Conservation (phyloP, 2,888 invertebrate genomes). For the Hydroisotoma schaefferi region DNA sequence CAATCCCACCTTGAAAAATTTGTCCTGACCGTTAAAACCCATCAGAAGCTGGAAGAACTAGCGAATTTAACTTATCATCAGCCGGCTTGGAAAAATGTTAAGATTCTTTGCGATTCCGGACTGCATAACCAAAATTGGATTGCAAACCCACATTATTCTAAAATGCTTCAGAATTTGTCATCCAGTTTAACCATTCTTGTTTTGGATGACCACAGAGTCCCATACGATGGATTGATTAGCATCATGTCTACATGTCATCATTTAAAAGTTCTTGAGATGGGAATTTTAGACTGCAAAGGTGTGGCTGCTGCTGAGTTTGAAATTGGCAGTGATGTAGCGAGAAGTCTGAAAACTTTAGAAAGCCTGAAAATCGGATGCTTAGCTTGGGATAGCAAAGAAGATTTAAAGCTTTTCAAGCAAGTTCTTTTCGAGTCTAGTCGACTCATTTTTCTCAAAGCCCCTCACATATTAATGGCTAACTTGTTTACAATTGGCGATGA, state of each 20-base stretch:
- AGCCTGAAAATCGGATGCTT: not conserved
- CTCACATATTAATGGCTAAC: slow-evolving; percentile 7
- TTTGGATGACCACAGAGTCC: not conserved
- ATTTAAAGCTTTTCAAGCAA: not conserved
- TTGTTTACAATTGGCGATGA: not conserved
- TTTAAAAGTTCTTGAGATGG: not conserved
- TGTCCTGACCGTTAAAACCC: not conserved
- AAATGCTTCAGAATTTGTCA: slow-evolving; percentile 3
- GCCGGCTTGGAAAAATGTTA: not conserved
- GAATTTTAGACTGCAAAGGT: not conserved
- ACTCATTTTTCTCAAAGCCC: slow-evolving; percentile 1
- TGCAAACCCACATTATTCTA: not conserved
- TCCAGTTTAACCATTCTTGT: not conserved
- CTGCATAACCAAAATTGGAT: slow-evolving; percentile 3
- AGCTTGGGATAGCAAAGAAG: slow-evolving; percentile 2
- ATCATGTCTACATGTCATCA: not conserved
- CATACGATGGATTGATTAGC: not conserved
- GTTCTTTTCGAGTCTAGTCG: not conserved
- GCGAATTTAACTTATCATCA: not conserved
- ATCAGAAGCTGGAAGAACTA: not conserved
- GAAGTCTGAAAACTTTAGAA: not conserved
- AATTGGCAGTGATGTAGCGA: not conserved
- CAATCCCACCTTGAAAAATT: not conserved
- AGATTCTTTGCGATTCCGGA: slow-evolving; percentile 5
- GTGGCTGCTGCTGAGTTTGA: not conserved